Evolutionary conservation across 2,888 invertebrate genomes (phyloP).

Genomic region (Axea sp.): DNA sequence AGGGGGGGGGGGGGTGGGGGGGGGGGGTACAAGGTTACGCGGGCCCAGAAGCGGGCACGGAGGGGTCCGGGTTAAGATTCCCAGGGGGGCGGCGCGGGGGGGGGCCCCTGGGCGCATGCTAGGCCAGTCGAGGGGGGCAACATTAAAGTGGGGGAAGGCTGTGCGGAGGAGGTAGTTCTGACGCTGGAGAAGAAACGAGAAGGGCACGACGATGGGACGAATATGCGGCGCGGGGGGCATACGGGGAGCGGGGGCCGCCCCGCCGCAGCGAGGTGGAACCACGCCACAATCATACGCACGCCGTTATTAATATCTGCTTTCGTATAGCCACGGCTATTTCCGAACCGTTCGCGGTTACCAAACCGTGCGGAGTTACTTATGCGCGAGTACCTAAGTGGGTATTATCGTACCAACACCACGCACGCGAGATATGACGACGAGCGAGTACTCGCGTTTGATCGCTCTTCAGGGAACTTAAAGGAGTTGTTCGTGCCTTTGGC

Average conservation of each 20-base stretch:
- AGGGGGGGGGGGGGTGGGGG: slow-evolving; percentile 55
- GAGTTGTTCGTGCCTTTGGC: slow-evolving; percentile 60
- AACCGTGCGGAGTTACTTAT: slow-evolving; percentile 58
- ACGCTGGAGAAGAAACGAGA: slow-evolving; percentile 54
- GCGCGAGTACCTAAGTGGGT: slow-evolving; percentile 60
- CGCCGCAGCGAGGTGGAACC: slow-evolving; percentile 63
- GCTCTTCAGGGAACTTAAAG: slow-evolving; percentile 45
- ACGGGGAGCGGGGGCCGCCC: slow-evolving; percentile 56
- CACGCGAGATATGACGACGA: slow-evolving; percentile 51
- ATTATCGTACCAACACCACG: slow-evolving; percentile 57
- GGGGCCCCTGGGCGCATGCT: slow-evolving; percentile 70
- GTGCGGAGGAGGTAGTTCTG: slow-evolving; percentile 64
- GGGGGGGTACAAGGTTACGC: slow-evolving; percentile 71
- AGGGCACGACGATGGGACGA: slow-evolving; percentile 55
- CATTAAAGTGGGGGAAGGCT: slow-evolving; percentile 73
- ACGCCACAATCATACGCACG: slow-evolving; percentile 69
- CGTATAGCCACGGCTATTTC: slow-evolving; percentile 65
- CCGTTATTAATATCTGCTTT: slow-evolving; percentile 74
- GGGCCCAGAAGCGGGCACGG: slow-evolving; percentile 75
- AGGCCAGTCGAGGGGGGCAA: slow-evolving; percentile 73
- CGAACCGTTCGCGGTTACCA: slow-evolving; percentile 60
- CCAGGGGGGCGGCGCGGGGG: slow-evolving; percentile 79
- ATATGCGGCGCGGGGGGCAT: slow-evolving; percentile 52
- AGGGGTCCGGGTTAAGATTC: slow-evolving; percentile 77
- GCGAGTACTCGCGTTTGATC: slow-evolving; percentile 47